phyloP scores from a whole-genome alignment of 2,888 invertebrate species.

The Aspidapion aeneum region DNA sequence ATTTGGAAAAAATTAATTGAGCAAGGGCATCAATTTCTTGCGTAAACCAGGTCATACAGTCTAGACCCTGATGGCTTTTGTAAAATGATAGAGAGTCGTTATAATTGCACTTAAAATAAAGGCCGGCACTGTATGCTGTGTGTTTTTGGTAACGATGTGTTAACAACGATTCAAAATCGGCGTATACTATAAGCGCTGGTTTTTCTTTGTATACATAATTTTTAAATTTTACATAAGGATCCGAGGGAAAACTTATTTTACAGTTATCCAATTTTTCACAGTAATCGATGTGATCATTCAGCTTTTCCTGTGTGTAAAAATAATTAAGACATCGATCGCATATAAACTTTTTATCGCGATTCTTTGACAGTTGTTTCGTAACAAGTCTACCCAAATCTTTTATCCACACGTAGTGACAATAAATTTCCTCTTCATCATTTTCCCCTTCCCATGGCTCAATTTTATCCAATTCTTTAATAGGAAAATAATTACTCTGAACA shows the following conservation, averaged over 20 bases:
- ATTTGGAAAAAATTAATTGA: background rate
- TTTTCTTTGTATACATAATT: conserved; percentile 10
- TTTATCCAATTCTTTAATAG: too few relatives aligned
- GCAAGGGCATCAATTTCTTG: conserved; percentile 23
- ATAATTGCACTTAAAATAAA: background rate
- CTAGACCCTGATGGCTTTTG: background rate
- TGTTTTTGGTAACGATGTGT: background rate
- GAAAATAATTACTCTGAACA: conserved; percentile 10
- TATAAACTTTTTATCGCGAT: conserved; percentile 12
- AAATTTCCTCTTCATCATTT: too few relatives aligned
- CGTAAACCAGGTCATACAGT: conserved; percentile 30
- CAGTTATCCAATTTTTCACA: conserved; percentile 12
- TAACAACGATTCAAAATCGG: background rate
- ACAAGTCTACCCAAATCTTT: too few relatives aligned
- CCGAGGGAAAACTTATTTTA: conserved; percentile 14
- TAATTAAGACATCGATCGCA: conserved; percentile 28
- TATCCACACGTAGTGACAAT: too few relatives aligned
- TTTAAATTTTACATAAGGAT: conserved; percentile 8
- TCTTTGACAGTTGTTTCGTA: conserved; percentile 16
- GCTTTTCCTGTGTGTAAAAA: conserved; percentile 16
- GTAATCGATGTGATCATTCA: conserved; percentile 7
- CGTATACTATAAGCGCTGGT: background rate
- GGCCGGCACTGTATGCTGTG: background rate
- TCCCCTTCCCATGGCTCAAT: background rate
- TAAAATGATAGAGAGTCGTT: background rate